Conservation (phyloP, 2,113 vertebrate genomes). For the Syngnathus floridae region DNA sequence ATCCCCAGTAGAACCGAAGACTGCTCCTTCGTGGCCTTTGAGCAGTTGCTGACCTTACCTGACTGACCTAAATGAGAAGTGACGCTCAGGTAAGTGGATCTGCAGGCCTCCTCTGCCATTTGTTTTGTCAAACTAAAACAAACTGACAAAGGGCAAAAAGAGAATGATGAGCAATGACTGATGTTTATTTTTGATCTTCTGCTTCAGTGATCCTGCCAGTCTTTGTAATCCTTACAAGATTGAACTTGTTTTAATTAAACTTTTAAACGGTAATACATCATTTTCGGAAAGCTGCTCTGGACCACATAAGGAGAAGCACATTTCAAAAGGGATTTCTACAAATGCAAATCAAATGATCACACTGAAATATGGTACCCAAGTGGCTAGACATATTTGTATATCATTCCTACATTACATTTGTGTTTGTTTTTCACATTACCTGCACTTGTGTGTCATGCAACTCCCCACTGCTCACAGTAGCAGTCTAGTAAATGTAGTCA, state of each 20-base stretch:
- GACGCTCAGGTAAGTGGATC: constrained; percentile 57
- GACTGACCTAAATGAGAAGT: constrained; percentile 52
- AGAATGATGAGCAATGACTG: background rate
- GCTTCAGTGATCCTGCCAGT: background rate
- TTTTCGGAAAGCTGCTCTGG: background rate
- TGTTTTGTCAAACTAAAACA: constrained; percentile 23
- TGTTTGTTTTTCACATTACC: background rate
- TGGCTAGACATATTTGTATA: background rate
- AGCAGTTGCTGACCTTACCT: constrained; percentile 36
- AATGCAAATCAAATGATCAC: background rate
- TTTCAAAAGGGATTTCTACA: background rate
- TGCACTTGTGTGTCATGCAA: background rate
- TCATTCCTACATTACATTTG: background rate
- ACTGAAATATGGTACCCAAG: background rate
- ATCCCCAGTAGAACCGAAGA: constrained; percentile 10
- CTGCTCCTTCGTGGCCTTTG: constrained; percentile 34
- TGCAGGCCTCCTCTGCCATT: constrained; percentile 53
- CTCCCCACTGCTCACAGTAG: no score
- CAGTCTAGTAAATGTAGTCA: background rate
- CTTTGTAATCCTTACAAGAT: background rate
- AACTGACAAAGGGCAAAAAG: constrained; percentile 16
- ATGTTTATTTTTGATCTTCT: constrained; percentile 4
- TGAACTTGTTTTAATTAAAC: background rate
- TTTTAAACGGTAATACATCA: no score
- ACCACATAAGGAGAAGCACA: background rate